Evolutionary conservation across 1,140 invertebrate species (phyloP), one percentile per base, ranked within the genome.

Genomic region (Battus philenor): DNA sequence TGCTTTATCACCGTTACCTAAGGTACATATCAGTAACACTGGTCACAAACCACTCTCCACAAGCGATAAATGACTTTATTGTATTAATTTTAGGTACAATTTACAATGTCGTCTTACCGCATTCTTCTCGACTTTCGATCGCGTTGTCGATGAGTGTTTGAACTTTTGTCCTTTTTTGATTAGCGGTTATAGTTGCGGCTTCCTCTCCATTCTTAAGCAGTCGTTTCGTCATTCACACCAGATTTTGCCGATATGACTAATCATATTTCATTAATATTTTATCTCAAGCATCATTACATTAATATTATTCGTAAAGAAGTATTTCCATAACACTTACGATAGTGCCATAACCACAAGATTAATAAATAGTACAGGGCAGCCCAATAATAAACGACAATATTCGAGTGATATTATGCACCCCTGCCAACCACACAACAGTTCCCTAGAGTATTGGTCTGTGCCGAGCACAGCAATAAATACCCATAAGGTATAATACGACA

Each of bases 131-230:
- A 44, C 55, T 65, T 68, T 54, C 68, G 68, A 75, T 66, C 64
- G 69, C 67, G 62, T 64, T 70, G 67, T 64, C 65, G 64, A 66
- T 63, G 60, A 66, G 67, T 70, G 75, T 76, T 75, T 81, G 77
- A 81, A 81, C 79, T 81, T 79, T 84, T 70, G 71, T 78, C 73
- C 77, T 78, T 80, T 72, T 82, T 78, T 77, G 66, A 81, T 84
- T 79, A 77, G 75, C 75, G 70, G 68, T 76, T 78, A 73, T 71
- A 67, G 66, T 68, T 53, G 59, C 56, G 48, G 55, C 29, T 67
- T 65, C 58, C 49, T 41, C 24, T 12, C 12, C 38, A 68, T 72
- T 72, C 69, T 69, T 68, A 64, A 67, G 34, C 30, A 56, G 27
- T 36, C 39, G 26, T 33, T 24, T 17, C 27, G 32, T 16, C 33